Evolutionary conservation across 2,888 invertebrate genomes (phyloP).

Genomic region (Meloe dianella): DNA sequence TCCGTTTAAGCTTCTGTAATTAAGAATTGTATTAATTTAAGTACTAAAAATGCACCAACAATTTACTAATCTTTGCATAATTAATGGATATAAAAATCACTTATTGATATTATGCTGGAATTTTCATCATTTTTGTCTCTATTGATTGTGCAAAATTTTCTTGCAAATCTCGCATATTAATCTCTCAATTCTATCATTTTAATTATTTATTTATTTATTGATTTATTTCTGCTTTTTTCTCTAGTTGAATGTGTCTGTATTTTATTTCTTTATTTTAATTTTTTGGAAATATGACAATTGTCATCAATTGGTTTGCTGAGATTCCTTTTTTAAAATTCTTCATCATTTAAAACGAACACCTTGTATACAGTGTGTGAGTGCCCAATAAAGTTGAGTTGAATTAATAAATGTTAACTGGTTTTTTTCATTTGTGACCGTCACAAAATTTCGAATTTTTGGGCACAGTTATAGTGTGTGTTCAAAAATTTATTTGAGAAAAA

Average conservation of each 20-base stretch:
- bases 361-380: slow-evolving; percentile 56
- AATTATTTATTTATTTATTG: not conserved
- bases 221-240: not conserved
- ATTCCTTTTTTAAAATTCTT: not conserved
- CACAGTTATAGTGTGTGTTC: slow-evolving; percentile 35
- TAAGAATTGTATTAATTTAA: not conserved
- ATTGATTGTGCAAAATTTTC: not conserved
- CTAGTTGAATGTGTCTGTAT: not conserved
- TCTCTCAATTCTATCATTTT: not conserved
- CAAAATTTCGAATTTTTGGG: slow-evolving; percentile 36
- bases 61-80: not conserved
- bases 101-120: not conserved
- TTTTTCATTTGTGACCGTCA: slow-evolving; percentile 42
- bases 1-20: not conserved
- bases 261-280: too few species aligned
- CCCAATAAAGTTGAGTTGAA: slow-evolving; percentile 60
- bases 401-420: slow-evolving; percentile 50
- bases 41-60: not conserved
- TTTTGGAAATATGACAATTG: not conserved
- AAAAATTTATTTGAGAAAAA: slow-evolving; percentile 31
- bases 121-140: not conserved
- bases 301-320: too few species aligned
- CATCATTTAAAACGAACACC: slow-evolving; percentile 20
- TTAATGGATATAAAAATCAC: slow-evolving; percentile 4
- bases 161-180: not conserved